Conservation (phyloP, 2,888 invertebrate genomes). For the Agrotis ipsilon region DNA sequence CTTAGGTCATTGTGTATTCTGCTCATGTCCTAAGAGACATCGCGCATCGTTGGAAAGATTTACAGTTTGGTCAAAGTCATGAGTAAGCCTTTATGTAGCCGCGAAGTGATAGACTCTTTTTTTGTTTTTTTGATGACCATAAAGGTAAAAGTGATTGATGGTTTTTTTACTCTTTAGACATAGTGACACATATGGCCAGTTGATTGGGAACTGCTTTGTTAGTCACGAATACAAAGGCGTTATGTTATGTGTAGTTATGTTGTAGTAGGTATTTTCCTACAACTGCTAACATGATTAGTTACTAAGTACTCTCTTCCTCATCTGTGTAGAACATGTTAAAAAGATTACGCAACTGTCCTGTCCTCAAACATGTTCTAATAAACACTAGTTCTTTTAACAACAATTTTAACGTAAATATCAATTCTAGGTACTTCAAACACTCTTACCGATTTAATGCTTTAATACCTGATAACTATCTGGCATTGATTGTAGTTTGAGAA, state of each 20-base stretch:
- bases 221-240: not conserved
- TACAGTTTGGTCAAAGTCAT: constrained; percentile 46
- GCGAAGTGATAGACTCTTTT: constrained; percentile 19
- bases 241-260: not conserved
- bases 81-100: constrained; percentile 40
- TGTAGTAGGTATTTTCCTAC: not conserved
- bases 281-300: not conserved
- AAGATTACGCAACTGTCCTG: constrained; percentile 3
- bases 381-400: not conserved
- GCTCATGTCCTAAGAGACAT: constrained; percentile 30
- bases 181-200: constrained; percentile 8
- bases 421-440: not conserved
- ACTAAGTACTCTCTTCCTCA: constrained; percentile 9
- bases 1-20: constrained; percentile 43
- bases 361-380: not conserved
- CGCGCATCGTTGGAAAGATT: constrained; percentile 41
- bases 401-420: not conserved
- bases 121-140: constrained; percentile 8
- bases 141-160: constrained; percentile 22
- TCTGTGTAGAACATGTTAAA: not conserved
- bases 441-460: not conserved
- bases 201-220: constrained; percentile 4
- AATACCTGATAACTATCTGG: constrained; percentile 28
- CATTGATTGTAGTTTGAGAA: constrained; percentile 25
- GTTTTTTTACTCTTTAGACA: not conserved